Percentiles rank a stretch among this genome's conserved stretches.
Evolutionary conservation across 2,888 invertebrate genomes (phyloP).

Genomic region (Gortyna flavago): DNA sequence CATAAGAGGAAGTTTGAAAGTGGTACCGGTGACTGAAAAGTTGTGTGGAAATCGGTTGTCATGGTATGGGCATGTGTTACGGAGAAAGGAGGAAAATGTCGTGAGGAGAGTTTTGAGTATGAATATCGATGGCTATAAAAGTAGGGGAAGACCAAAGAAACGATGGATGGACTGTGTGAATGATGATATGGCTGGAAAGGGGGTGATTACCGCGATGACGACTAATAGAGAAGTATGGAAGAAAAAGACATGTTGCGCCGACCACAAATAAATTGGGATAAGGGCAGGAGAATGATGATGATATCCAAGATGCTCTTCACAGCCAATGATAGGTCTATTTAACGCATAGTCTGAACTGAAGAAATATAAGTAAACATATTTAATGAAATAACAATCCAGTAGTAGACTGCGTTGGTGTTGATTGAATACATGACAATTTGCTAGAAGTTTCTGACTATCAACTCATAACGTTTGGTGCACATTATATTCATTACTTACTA

Average conservation of each 20-base stretch:
- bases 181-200: background rate
- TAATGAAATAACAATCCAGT: slow-evolving; percentile 12
- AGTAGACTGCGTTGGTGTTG: slow-evolving; percentile 2
- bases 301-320: background rate
- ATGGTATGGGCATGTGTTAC: too few relatives aligned
- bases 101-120: too few relatives aligned
- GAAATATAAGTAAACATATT: background rate
- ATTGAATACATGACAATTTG: slow-evolving; percentile 13
- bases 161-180: background rate
- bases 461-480: slow-evolving; percentile 6
- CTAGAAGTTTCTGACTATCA: slow-evolving; percentile 11
- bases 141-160: background rate
- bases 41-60: too few relatives aligned
- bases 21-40: too few relatives aligned
- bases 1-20: too few relatives aligned
- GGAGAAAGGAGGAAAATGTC: too few relatives aligned
- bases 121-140: too few relatives aligned
- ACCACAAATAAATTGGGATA: background rate
- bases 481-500: slow-evolving; percentile 11
- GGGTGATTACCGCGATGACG: too few relatives aligned
- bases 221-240: background rate
- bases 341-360: background rate
- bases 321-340: background rate
- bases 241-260: background rate
- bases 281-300: background rate